A percentile compares a stretch with the other conserved stretches of the same genome.
Evolutionary conservation across 2,797 vertebrate genomes (phyloP).

Genomic region (Oceanodroma leucorhoa): DNA sequence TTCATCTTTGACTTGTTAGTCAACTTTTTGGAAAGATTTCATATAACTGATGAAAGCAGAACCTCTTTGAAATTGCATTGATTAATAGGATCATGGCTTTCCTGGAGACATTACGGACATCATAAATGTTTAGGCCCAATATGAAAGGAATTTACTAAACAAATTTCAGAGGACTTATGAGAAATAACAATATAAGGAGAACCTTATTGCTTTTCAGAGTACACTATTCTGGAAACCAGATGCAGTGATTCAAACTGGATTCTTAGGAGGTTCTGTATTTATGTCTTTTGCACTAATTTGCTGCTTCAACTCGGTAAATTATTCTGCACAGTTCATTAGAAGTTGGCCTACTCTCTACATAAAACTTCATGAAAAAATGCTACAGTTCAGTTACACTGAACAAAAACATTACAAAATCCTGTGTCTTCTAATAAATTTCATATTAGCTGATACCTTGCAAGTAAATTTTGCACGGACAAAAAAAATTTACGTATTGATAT

Average conservation of each 20-base stretch:
- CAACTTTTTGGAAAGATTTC: background rate
- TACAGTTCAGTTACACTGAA: background rate
- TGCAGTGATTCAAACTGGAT: background rate
- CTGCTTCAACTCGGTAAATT: background rate
- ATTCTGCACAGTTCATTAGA: background rate
- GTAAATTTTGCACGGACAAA: background rate
- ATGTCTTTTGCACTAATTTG: background rate
- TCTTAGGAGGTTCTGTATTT: background rate
- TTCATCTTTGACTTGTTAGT: background rate
- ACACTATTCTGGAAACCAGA: background rate
- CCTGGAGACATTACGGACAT: background rate
- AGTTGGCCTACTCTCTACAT: background rate
- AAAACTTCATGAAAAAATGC: background rate
- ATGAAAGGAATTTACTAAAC: conserved; percentile 1
- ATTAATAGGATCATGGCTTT: background rate
- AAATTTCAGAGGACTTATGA: background rate
- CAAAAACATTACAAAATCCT: background rate
- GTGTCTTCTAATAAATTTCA: background rate
- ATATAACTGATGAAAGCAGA: background rate
- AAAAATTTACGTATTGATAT: fast-evolving
- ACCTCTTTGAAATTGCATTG: background rate
- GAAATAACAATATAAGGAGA: background rate
- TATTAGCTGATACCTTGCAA: background rate
- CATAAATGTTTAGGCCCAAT: background rate
- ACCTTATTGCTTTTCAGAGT: background rate